phyloP scores from a whole-genome alignment of 2,797 vertebrate genomes.

The Orientallactaga sibirica region DNA sequence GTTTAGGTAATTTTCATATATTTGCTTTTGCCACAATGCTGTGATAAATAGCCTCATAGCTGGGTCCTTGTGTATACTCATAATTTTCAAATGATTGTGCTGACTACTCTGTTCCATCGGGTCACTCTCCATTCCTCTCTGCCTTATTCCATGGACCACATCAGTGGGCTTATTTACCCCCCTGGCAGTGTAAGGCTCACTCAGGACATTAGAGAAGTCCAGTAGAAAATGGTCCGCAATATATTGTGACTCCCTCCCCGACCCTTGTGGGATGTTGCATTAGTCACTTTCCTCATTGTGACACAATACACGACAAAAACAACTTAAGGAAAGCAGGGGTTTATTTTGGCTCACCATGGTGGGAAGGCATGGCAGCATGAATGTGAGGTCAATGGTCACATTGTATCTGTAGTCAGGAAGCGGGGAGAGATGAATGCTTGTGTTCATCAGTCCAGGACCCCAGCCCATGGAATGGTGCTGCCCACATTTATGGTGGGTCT shows the following conservation, averaged over 20 bases:
- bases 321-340: background rate
- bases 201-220: background rate
- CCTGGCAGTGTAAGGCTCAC: background rate
- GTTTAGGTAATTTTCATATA: conserved; percentile 49
- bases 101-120: background rate
- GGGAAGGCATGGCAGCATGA: background rate
- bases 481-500: background rate
- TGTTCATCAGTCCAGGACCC: background rate
- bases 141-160: background rate
- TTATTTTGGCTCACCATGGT: background rate
- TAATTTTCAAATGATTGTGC: conserved; percentile 15
- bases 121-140: conserved; percentile 6
- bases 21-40: conserved; percentile 70
- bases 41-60: conserved; percentile 44
- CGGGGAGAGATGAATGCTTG: background rate
- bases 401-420: background rate
- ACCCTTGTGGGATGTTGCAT: background rate
- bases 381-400: background rate
- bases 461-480: background rate
- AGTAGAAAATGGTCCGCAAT: background rate
- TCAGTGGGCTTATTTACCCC: conserved; percentile 17
- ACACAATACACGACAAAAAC: background rate
- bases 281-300: background rate
- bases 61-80: background rate
- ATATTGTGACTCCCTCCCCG: background rate